A percentile compares a stretch with the other conserved stretches of the same genome.
These are phyloP conservation scores for Myotis pilosus DNA, from an alignment of 2,797 vertebrate genomes.

Conservation along the genomic window DNA sequence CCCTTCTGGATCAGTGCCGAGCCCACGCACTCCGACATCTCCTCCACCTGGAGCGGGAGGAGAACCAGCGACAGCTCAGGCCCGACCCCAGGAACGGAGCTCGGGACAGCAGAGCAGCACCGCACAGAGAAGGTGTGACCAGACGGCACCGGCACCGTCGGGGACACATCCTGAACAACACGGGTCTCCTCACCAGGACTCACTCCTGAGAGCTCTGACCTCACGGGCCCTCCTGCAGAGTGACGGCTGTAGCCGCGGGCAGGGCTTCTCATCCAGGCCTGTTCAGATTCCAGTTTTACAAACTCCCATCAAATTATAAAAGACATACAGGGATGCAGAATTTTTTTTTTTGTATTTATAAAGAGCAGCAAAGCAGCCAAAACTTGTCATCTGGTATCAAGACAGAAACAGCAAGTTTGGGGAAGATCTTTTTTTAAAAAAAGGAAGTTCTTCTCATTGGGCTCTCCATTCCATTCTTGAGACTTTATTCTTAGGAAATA, in stretches of 20 bases:
- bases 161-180: background rate
- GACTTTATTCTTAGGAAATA: constrained; percentile 19
- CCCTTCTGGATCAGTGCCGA: constrained; percentile 94
- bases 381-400: constrained; percentile 40
- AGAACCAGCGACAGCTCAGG: background rate
- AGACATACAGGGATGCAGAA: background rate
- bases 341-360: background rate
- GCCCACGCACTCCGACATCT: constrained; percentile 88
- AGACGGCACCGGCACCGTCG: too few species aligned
- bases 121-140: fast-evolving
- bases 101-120: too few species aligned
- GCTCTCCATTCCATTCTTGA: background rate
- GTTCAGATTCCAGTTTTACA: background rate
- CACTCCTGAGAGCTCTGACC: background rate
- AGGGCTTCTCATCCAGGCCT: background rate
- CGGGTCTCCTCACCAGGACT: background rate
- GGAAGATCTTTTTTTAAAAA: background rate
- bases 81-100: background rate
- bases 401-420: background rate
- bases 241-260: background rate
- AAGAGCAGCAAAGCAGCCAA: constrained; percentile 1
- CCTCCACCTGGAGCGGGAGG: constrained; percentile 84
- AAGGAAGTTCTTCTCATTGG: background rate
- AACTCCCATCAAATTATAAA: background rate
- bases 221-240: background rate